These are phyloP conservation scores for Tympanuchus pallidicinctus DNA, from an alignment of 2,113 vertebrate species.

Conservation along the genomic window DNA sequence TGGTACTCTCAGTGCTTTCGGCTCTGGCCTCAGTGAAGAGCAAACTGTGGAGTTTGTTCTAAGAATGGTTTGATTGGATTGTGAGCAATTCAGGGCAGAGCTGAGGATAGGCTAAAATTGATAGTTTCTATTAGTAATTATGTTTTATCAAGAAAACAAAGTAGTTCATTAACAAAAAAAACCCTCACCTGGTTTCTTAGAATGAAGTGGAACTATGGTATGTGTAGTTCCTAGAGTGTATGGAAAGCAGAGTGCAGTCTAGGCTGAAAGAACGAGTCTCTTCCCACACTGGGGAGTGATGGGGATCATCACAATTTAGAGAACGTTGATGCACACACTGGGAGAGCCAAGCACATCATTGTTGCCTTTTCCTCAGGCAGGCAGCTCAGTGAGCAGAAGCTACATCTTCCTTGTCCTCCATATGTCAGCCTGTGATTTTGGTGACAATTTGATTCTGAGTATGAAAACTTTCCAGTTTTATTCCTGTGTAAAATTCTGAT, in stretches of 20 bases:
- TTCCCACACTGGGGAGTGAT: fast-evolving
- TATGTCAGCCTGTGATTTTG: slow-evolving; percentile 7
- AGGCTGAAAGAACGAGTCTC: neutral
- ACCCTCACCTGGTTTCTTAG: neutral
- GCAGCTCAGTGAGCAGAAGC: neutral
- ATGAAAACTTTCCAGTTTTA: slow-evolving; percentile 50
- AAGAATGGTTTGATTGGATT: neutral
- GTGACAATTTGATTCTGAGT: neutral
- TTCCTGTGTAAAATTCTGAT: slow-evolving; percentile 15
- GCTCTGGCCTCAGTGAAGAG: neutral
- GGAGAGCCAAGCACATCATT: neutral
- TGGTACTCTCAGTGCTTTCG: neutral
- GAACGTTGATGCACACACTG: neutral
- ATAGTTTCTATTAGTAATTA: neutral
- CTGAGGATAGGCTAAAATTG: neutral
- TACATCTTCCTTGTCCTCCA: neutral
- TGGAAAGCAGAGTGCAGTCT: fast-evolving
- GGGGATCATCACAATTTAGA: neutral
- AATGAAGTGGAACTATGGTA: fast-evolving
- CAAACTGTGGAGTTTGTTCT: neutral
- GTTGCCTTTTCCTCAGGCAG: slow-evolving; percentile 3
- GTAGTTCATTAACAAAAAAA: neutral
- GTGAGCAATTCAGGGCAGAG: neutral
- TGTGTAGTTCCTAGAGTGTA: fast-evolving
- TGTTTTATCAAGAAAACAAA: neutral